phyloP scores from a whole-genome alignment of 2,113 vertebrate species.

The Oreochromis tanganicae region DNA sequence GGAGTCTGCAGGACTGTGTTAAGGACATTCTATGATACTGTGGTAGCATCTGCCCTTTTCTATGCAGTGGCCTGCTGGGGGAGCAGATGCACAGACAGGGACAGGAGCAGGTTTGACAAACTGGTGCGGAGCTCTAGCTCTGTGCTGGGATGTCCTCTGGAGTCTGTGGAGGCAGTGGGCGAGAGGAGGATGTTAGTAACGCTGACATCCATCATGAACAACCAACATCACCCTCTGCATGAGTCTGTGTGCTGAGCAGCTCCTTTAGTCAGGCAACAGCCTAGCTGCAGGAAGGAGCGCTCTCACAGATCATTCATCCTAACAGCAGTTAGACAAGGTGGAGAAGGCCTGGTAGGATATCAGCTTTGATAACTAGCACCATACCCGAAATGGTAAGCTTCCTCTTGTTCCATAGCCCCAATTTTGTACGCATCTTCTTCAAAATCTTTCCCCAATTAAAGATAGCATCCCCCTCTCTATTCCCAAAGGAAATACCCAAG shows the following conservation, averaged over 20 bases:
- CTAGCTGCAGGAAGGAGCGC: background rate
- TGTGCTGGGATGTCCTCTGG: background rate
- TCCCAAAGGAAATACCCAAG: no score
- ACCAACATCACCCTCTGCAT: background rate
- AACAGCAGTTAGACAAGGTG: background rate
- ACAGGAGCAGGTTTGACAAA: background rate
- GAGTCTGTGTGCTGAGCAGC: background rate
- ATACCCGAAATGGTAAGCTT: no score
- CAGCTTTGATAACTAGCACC: no score
- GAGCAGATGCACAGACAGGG: background rate
- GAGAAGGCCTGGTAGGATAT: no score
- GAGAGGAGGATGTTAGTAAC: background rate
- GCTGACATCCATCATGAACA: background rate
- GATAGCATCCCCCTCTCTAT: no score
- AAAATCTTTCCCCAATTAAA: no score
- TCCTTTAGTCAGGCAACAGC: background rate
- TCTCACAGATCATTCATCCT: background rate
- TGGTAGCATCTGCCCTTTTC: background rate
- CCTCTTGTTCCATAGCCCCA: no score
- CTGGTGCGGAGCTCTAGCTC: background rate
- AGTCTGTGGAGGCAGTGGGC: background rate
- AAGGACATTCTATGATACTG: background rate
- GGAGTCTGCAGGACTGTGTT: background rate
- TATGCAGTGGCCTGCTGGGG: background rate
- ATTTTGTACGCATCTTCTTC: no score